Percentiles rank a stretch among this genome's conserved stretches.
These are phyloP conservation scores for Spheniscus mendiculus DNA, from an alignment of 2,113 vertebrate species.

Conservation along the genomic window DNA sequence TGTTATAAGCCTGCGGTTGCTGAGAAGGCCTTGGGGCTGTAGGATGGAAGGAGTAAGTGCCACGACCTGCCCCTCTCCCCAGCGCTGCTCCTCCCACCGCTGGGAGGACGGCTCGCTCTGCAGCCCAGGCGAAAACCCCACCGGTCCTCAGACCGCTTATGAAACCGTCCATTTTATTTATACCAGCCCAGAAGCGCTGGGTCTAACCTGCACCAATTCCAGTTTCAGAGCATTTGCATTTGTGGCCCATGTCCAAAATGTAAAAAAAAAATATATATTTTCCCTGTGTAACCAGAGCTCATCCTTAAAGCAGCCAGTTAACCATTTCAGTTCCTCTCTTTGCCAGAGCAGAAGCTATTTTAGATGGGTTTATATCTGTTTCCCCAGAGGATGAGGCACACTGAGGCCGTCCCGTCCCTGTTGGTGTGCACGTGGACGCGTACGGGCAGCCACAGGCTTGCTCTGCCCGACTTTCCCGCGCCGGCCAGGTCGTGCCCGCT, in stretches of 20 bases:
- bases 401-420: fast-evolving
- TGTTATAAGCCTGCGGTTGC: too few species aligned
- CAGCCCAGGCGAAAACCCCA: not conserved
- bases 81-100: not conserved
- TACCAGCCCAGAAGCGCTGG: not conserved
- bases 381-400: not conserved
- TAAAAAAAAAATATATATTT: not conserved
- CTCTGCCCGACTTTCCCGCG: not conserved
- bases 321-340: slow-evolving; percentile 48
- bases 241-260: slow-evolving; percentile 39
- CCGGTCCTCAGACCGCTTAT: fast-evolving
- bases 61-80: not conserved
- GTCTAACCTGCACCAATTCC: slow-evolving; percentile 10
- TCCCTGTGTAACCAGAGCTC: slow-evolving; percentile 62
- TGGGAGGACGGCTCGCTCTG: not conserved
- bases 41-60: not conserved
- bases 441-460: not conserved
- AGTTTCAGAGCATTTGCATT: slow-evolving; percentile 41
- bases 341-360: not conserved
- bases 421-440: fast-evolving
- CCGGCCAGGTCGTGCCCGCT: fast-evolving
- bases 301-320: slow-evolving; percentile 56
- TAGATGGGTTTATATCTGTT: not conserved
- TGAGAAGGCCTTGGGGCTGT: not conserved
- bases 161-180: slow-evolving; percentile 12